Conservation (phyloP, 2,113 vertebrate genomes). For the Peromyscus polionotus region DNA sequence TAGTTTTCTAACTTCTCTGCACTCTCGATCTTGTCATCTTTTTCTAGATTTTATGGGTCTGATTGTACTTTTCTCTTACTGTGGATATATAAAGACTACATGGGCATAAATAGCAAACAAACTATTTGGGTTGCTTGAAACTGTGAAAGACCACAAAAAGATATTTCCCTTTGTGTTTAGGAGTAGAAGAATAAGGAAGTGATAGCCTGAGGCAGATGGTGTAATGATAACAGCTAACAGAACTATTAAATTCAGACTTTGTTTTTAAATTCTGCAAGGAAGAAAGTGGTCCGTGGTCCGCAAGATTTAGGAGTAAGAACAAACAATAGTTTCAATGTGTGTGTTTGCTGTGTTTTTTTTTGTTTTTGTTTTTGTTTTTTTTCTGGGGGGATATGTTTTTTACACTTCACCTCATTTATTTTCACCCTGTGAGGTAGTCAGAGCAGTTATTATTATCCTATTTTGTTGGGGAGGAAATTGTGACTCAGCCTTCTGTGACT, state of each 20-base stretch:
- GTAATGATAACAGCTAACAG: conserved; percentile 75
- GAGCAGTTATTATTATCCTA: conserved; percentile 65
- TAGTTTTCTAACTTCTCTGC: conserved; percentile 19
- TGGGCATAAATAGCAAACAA: conserved; percentile 44
- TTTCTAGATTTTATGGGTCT: conserved; percentile 34
- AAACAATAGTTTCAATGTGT: conserved; percentile 31
- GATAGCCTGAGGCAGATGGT: conserved; percentile 71
- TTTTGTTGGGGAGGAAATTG: conserved; percentile 66
- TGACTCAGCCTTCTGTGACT: conserved; percentile 72
- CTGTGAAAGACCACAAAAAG: conserved; percentile 59
- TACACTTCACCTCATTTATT: conserved; percentile 48
- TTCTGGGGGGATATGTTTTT: not conserved
- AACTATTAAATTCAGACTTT: conserved; percentile 65
- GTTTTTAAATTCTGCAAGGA: conserved; percentile 45
- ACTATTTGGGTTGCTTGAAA: conserved; percentile 45
- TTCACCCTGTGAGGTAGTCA: conserved; percentile 51
- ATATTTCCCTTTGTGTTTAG: conserved; percentile 55
- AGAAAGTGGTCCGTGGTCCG: conserved; percentile 60
- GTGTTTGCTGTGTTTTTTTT: not conserved
- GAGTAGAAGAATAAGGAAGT: conserved; percentile 74
- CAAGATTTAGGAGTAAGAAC: not conserved
- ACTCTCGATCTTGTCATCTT: not conserved
- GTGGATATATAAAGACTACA: not conserved
- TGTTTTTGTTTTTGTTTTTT: not conserved
- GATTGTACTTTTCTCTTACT: conserved; percentile 23